phyloP scores from a whole-genome alignment of 1,140 invertebrate genomes.

The Lamellibrachia luymesi region DNA sequence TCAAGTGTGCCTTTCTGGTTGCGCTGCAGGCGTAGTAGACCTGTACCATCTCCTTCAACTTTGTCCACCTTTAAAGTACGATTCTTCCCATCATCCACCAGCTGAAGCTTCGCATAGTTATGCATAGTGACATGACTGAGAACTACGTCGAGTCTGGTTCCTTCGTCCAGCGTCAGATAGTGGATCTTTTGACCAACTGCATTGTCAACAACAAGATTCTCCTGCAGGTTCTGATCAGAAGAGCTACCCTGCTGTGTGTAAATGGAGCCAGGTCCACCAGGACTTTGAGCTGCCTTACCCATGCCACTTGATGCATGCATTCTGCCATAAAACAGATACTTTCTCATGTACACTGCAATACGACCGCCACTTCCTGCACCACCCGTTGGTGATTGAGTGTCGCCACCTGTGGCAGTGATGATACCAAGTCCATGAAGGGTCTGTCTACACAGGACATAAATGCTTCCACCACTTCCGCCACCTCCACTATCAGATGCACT shows the following conservation, averaged over 20 bases:
- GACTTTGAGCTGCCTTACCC: slow-evolving; percentile 30
- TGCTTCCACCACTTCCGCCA: slow-evolving; percentile 43
- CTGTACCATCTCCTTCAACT: slow-evolving; percentile 42
- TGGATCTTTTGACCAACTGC: slow-evolving; percentile 36
- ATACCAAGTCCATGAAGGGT: slow-evolving; percentile 38
- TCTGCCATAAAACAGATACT: slow-evolving; percentile 33
- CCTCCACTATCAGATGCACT: slow-evolving; percentile 31
- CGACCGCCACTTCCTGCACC: slow-evolving; percentile 46
- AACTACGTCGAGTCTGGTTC: slow-evolving; percentile 24
- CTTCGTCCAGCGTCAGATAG: slow-evolving; percentile 40
- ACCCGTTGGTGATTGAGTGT: slow-evolving; percentile 23
- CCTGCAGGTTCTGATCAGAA: slow-evolving; percentile 25
- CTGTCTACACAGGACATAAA: slow-evolving; percentile 33
- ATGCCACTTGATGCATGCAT: slow-evolving; percentile 37
- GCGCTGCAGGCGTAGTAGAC: slow-evolving; percentile 36
- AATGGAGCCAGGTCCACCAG: slow-evolving; percentile 42
- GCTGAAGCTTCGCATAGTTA: slow-evolving; percentile 41
- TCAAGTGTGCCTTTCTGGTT: slow-evolving; percentile 42
- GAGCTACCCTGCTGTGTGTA: slow-evolving; percentile 26
- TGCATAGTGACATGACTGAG: slow-evolving; percentile 40
- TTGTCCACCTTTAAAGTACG: slow-evolving; percentile 39
- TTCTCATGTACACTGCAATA: slow-evolving; percentile 37
- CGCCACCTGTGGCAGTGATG: slow-evolving; percentile 38
- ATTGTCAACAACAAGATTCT: slow-evolving; percentile 40
- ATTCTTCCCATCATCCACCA: slow-evolving; percentile 32